Base-by-base conservation (phyloP, 1,140 invertebrate genomes). In the Musca vetustissima region DNA sequence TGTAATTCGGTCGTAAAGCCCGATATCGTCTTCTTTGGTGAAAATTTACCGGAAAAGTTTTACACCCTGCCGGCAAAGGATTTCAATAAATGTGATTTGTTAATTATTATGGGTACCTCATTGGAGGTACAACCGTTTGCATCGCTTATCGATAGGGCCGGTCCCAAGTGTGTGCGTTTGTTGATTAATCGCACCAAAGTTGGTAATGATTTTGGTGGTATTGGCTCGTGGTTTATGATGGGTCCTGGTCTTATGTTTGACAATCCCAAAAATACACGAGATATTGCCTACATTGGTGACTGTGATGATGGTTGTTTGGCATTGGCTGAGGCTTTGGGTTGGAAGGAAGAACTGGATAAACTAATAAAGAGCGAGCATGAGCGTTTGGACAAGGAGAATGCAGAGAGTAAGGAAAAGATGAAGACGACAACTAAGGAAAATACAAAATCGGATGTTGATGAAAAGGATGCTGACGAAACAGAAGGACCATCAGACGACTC, bases 101-200 rank as follows among this genome's bases (percentile, higher is more conserved):
- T 98, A 7, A 94, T 99, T 67, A 92, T 98, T 6, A 92, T 98
- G 89, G 97, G 97, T 9, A 98, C 97, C 1, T 98, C 95, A 19
- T 86, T 99, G 59, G 90, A 91, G 73, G 96, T 99, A 0, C 93
- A 97, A 71, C 97, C 97, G 1, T 98, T 99, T 86, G 94, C 95
- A n/a, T 94, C 93, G 15, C 85, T 98, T 7, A 85, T 94, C 70
- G 89, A 93, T 75, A 89, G 71, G 85, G 91, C 94, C 82, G 84
- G 83, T 72, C 75, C 73, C n/a, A 72, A 75, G 19, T 91, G 90
- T 80, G 92, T 96, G 1, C 85, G 96, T 19, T 81, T 97, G 1
- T 84, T 97, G 1, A 95, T 97, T 28, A 96, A 96, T 79, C 87
- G 92, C 25, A 92, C 94, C 83, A 89, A 89, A 74, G 90, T 88